phyloP scores from a whole-genome alignment of 2,113 vertebrate species.

The Centrocercus urophasianus region DNA sequence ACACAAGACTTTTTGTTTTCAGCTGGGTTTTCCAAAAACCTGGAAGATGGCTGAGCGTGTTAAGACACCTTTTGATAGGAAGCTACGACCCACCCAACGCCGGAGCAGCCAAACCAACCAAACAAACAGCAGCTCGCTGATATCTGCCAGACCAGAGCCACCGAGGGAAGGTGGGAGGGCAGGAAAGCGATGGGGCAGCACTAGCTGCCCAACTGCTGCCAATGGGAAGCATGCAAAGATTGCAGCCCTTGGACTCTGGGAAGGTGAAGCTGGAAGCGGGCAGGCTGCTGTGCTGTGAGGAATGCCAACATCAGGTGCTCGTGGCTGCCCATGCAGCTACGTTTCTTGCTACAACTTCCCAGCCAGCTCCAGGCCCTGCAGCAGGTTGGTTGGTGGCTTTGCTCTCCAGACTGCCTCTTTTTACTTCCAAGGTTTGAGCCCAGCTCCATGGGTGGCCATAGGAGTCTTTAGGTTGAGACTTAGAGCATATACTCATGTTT shows the following conservation, averaged over 20 bases:
- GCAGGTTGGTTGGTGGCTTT: neutral
- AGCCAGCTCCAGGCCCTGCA: neutral
- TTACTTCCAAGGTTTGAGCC: neutral
- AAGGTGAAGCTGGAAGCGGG: fast-evolving
- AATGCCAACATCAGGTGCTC: neutral
- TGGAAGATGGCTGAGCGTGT: conserved; percentile 67
- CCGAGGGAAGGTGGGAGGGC: neutral
- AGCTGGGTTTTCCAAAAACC: conserved; percentile 48
- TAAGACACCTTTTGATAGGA: conserved; percentile 49
- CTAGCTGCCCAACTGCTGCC: neutral
- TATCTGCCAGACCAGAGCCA: conserved; percentile 25
- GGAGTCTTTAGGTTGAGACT: neutral
- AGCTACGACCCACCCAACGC: conserved; percentile 31
- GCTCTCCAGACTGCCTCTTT: neutral
- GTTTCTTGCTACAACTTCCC: neutral
- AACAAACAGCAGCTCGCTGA: conserved; percentile 20
- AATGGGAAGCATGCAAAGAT: neutral
- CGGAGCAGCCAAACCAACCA: conserved; percentile 49
- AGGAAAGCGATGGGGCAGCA: fast-evolving
- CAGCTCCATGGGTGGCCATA: neutral
- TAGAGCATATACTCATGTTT: neutral
- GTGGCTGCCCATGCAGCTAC: fast-evolving
- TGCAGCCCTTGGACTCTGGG: neutral
- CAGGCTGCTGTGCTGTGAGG: neutral
- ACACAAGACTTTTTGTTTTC: conserved; percentile 64